phyloP scores from a whole-genome alignment of 1,140 invertebrate species.

The Zaprionus africanus region DNA sequence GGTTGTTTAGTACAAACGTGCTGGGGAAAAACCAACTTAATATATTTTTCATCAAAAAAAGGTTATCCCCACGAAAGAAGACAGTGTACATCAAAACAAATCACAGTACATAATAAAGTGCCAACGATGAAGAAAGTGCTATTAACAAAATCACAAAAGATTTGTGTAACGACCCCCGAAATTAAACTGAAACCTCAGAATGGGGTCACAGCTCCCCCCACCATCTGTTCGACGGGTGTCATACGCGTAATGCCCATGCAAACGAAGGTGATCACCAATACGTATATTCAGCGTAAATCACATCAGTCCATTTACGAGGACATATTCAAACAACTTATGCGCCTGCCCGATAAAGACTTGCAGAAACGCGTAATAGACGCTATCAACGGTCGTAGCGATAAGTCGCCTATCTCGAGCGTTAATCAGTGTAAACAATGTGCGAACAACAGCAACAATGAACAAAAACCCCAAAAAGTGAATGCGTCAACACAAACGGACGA shows the following conservation, averaged over 20 bases:
- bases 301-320: constrained; percentile 64
- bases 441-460: constrained; percentile 33
- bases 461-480: constrained; percentile 46
- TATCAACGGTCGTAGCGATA: constrained; percentile 66
- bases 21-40: constrained; percentile 68
- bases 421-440: constrained; percentile 56
- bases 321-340: constrained; percentile 69
- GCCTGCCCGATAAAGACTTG: constrained; percentile 71
- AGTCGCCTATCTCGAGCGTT: constrained; percentile 40
- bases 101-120: not conserved
- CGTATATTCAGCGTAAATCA: constrained; percentile 67
- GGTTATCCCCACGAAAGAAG: constrained; percentile 44
- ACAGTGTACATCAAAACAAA: not conserved
- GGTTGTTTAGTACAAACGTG: constrained; percentile 36
- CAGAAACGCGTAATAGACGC: constrained; percentile 72
- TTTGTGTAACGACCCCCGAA: constrained; percentile 36
- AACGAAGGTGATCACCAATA: constrained; percentile 38
- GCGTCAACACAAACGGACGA: constrained; percentile 61
- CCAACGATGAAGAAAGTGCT: constrained; percentile 68
- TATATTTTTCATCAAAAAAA: constrained; percentile 43
- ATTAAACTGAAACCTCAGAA: constrained; percentile 26
- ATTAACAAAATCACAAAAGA: constrained; percentile 63
- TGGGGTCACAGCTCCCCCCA: not conserved
- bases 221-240: not conserved
- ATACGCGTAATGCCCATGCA: constrained; percentile 27